These are phyloP conservation scores for Lagopus leucura DNA, from an alignment of 2,113 vertebrate species.

Conservation along the genomic window DNA sequence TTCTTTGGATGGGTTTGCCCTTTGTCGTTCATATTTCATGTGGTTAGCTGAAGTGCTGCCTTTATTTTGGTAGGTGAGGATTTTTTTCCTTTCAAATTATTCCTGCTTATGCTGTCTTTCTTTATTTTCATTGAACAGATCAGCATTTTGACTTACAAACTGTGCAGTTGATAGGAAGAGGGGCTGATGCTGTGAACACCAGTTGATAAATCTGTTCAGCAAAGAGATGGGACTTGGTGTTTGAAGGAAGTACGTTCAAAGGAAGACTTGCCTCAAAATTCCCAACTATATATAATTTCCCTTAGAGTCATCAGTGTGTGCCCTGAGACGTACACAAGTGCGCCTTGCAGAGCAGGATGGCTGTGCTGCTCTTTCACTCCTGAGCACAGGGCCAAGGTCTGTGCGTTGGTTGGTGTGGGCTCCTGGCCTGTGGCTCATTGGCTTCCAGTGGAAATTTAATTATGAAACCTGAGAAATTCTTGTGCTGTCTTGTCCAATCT, in stretches of 20 bases:
- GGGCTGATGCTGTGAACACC: background rate
- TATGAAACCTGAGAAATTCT: background rate
- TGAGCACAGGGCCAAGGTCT: background rate
- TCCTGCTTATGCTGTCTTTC: background rate
- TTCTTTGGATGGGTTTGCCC: background rate
- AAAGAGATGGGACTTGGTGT: background rate
- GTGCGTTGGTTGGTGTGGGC: background rate
- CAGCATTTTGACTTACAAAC: background rate
- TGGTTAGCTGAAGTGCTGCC: background rate
- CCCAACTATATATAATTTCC: background rate
- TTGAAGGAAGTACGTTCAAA: background rate
- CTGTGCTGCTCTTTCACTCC: background rate
- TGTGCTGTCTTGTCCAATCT: background rate
- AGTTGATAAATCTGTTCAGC: background rate
- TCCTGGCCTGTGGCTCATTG: background rate
- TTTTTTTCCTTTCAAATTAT: background rate
- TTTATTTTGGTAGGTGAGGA: background rate
- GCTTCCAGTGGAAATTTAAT: background rate
- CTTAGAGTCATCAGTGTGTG: background rate
- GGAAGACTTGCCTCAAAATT: background rate
- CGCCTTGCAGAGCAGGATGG: background rate
- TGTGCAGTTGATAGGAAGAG: background rate
- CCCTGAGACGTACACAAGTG: rapidly evolving
- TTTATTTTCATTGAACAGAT: background rate
- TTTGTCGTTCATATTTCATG: background rate